phyloP scores from a whole-genome alignment of 2,113 vertebrate species.

The Geococcyx californianus region DNA sequence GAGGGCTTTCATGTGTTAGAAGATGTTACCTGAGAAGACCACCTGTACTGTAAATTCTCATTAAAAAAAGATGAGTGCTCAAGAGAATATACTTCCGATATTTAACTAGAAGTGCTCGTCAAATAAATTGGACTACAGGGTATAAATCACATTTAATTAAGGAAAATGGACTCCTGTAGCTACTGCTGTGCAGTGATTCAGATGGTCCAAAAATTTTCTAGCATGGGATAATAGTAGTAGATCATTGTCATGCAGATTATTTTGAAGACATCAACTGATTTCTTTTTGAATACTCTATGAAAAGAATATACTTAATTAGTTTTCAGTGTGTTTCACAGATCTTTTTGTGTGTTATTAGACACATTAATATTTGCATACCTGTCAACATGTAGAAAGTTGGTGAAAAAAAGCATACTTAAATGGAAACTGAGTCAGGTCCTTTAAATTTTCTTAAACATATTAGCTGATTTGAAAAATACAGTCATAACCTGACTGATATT shows the following conservation, averaged over 20 bases:
- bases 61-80: neutral
- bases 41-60: neutral
- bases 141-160: constrained; percentile 7
- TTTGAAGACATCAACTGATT: neutral
- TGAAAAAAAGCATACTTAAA: neutral
- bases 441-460: neutral
- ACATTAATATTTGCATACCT: neutral
- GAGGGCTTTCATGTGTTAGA: neutral
- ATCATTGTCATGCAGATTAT: constrained; percentile 28
- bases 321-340: neutral
- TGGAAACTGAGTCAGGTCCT: neutral
- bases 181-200: neutral
- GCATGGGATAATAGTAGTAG: neutral
- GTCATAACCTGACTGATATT: neutral
- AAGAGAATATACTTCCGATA: neutral
- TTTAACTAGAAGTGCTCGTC: neutral
- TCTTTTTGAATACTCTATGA: neutral
- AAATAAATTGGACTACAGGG: neutral
- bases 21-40: neutral
- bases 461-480: neutral
- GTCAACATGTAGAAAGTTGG: neutral
- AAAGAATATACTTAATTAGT: neutral
- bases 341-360: neutral
- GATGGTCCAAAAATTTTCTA: neutral
- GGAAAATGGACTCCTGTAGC: neutral